Evolutionary conservation across 2,888 invertebrate genomes (phyloP).

Genomic region (Temnothorax unifasciatus): DNA sequence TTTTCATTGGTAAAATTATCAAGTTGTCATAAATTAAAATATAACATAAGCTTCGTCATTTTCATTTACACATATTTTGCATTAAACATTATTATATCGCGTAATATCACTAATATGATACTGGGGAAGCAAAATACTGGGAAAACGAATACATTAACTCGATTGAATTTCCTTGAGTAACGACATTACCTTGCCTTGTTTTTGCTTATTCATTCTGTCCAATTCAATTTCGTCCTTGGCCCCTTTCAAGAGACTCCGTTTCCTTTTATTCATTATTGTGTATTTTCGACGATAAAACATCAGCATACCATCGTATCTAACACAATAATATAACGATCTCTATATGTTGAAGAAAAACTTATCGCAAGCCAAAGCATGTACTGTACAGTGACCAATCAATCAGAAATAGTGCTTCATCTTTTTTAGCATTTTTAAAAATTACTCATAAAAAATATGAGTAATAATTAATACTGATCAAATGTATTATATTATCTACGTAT

Average conservation of each 20-base stretch:
- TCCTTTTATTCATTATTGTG: conserved; percentile 73
- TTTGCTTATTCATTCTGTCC: conserved; percentile 79
- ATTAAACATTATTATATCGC: background rate
- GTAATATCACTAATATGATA: background rate
- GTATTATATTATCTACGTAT: background rate
- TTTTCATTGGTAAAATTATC: background rate
- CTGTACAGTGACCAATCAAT: background rate
- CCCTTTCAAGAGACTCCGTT: conserved; percentile 78
- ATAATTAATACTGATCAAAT: background rate
- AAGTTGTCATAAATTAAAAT: background rate
- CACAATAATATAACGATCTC: background rate
- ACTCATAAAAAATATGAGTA: background rate
- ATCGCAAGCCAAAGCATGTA: conserved; percentile 18
- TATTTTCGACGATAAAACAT: conserved; percentile 35
- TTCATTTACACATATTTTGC: background rate
- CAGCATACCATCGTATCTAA: conserved; percentile 3
- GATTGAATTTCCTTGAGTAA: conserved; percentile 17
- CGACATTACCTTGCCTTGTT: conserved; percentile 80
- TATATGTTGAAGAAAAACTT: background rate
- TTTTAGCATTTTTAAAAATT: background rate
- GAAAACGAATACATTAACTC: conserved; percentile 16
- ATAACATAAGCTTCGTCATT: background rate
- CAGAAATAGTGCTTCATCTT: background rate
- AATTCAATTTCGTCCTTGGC: conserved; percentile 84
- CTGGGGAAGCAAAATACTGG: background rate